These are phyloP conservation scores for Brachylomia viminalis DNA, from an alignment of 2,888 invertebrate species.

Conservation along the genomic window DNA sequence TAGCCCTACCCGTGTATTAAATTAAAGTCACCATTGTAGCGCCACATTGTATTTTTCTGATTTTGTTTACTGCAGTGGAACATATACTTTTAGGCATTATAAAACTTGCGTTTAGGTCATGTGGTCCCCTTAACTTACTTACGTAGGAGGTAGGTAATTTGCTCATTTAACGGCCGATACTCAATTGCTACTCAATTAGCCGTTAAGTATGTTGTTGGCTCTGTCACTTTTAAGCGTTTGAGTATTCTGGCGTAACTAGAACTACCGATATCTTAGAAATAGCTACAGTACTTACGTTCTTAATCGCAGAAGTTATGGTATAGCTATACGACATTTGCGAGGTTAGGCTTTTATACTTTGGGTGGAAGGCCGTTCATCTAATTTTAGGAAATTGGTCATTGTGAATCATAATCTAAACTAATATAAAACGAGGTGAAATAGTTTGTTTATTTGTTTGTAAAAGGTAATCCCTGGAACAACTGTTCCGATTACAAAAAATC, in stretches of 20 bases:
- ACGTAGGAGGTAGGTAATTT: constrained; percentile 7
- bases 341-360: constrained; percentile 24
- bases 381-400: constrained; percentile 22
- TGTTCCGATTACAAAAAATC: no score
- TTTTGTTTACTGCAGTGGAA: no score
- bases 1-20: no score
- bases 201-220: not conserved
- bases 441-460: no score
- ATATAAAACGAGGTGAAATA: no score
- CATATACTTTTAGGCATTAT: no score
- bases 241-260: not conserved
- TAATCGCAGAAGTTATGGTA: constrained; percentile 17
- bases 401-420: no score
- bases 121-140: no score
- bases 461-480: no score
- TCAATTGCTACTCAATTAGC: not conserved
- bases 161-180: not conserved
- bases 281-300: not conserved
- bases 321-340: constrained; percentile 6
- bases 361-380: constrained; percentile 19
- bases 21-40: no score
- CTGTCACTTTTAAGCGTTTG: not conserved
- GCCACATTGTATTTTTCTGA: no score
- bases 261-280: not conserved
- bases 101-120: no score